Conservation (phyloP, 2,113 vertebrate species). For the Alexandromys fortis region DNA sequence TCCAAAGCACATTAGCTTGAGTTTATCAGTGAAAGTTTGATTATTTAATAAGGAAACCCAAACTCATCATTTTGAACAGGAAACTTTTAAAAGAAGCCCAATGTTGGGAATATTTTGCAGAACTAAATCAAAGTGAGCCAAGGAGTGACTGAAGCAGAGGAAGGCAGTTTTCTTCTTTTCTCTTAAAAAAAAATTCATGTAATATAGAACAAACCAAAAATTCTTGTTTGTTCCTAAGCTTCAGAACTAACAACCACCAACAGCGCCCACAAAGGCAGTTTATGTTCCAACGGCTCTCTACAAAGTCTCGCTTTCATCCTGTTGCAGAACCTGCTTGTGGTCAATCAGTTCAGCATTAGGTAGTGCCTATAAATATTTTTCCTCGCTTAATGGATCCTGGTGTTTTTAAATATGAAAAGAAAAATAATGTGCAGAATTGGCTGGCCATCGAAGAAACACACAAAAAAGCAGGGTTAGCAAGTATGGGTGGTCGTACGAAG, state of each 20-base stretch:
- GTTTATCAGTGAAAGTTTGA: background rate
- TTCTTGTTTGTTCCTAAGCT: conserved; percentile 43
- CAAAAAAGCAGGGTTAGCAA: conserved; percentile 5
- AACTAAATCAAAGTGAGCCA: conserved; percentile 30
- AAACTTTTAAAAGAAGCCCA: conserved; percentile 35
- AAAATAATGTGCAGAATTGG: conserved; percentile 3
- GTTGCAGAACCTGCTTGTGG: conserved; percentile 6
- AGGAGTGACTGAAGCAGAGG: background rate
- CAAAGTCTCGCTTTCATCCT: conserved; percentile 50
- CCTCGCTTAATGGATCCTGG: background rate
- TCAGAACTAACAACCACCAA: background rate
- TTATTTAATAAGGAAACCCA: background rate
- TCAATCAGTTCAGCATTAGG: conserved; percentile 28
- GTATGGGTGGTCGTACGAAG: conserved; percentile 26
- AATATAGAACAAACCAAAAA: conserved; percentile 44
- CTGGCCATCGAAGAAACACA: background rate
- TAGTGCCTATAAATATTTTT: conserved; percentile 19
- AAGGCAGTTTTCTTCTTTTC: background rate
- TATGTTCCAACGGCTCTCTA: background rate
- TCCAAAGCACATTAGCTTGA: conserved; percentile 1
- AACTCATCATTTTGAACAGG: conserved; percentile 35
- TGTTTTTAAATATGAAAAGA: conserved; percentile 46
- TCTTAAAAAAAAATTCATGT: background rate
- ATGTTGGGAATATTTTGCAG: conserved; percentile 10
- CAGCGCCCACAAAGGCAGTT: background rate